Evolutionary conservation across 2,797 vertebrate species (phyloP).

Genomic region (Capromys pilorides): DNA sequence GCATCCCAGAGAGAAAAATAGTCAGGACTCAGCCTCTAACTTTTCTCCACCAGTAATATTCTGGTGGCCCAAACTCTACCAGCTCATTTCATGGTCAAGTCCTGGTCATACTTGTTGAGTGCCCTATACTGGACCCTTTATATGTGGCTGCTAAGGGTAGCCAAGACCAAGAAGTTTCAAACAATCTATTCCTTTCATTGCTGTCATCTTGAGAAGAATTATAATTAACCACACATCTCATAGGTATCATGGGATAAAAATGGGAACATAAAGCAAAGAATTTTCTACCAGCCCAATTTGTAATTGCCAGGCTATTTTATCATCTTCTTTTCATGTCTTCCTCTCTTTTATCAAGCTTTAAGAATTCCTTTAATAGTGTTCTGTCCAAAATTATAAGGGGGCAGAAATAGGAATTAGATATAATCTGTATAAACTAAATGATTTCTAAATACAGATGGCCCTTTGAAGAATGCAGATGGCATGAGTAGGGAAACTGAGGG

Average conservation of each 20-base stretch:
- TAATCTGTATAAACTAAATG: conserved; percentile 42
- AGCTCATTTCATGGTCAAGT: conserved; percentile 40
- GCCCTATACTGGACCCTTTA: conserved; percentile 73
- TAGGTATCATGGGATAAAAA: conserved; percentile 75
- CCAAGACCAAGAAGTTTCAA: conserved; percentile 78
- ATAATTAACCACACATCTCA: conserved; percentile 79
- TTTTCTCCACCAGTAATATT: conserved; percentile 13
- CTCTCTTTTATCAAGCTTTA: conserved; percentile 44
- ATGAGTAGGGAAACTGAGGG: background rate
- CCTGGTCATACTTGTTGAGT: conserved; percentile 64
- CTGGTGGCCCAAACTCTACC: background rate
- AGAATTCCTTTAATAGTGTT: conserved; percentile 43
- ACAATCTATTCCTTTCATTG: conserved; percentile 62
- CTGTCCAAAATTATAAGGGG: background rate
- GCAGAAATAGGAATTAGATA: conserved; percentile 32
- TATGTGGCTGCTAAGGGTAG: conserved; percentile 77
- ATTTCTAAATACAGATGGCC: conserved; percentile 29
- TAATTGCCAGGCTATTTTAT: conserved; percentile 76
- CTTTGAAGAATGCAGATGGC: background rate
- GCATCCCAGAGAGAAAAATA: conserved; percentile 44
- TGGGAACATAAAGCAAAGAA: conserved; percentile 79
- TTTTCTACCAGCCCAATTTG: conserved; percentile 78
- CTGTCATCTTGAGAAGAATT: conserved; percentile 24
- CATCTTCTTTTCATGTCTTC: conserved; percentile 61
- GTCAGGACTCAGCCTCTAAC: background rate